These are phyloP conservation scores for Pygoscelis antarcticus DNA, from an alignment of 2,113 vertebrate genomes.

Conservation along the genomic window DNA sequence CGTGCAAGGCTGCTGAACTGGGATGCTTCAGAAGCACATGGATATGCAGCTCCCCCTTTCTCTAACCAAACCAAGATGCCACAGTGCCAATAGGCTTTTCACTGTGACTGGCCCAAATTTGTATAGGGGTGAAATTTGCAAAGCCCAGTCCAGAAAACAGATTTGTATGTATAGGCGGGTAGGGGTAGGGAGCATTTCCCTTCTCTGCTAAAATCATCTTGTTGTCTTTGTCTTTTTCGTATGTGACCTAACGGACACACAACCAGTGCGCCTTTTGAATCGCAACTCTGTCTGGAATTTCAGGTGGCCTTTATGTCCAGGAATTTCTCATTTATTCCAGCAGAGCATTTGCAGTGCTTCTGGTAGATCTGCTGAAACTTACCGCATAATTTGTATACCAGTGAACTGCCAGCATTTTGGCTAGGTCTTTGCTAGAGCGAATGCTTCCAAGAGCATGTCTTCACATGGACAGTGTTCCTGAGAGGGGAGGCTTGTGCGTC, in stretches of 20 bases:
- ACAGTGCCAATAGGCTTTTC: neutral
- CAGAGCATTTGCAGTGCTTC: neutral
- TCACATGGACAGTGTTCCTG: neutral
- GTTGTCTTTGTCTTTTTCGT: neutral
- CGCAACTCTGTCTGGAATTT: neutral
- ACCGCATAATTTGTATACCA: neutral
- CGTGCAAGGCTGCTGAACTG: neutral
- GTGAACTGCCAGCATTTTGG: neutral
- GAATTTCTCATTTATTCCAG: neutral
- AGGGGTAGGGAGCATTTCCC: neutral
- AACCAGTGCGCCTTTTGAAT: neutral
- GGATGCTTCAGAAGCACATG: neutral
- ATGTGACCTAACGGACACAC: neutral
- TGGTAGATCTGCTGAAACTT: neutral
- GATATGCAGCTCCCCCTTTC: neutral
- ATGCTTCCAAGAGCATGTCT: neutral
- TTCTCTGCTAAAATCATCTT: neutral
- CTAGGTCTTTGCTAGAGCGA: neutral
- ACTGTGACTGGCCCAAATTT: neutral
- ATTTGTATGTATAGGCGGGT: neutral
- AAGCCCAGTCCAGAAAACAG: neutral
- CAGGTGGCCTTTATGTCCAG: neutral
- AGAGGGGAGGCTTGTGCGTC: neutral
- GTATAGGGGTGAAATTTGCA: neutral
- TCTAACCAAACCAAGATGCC: neutral